A percentile compares a stretch with the other conserved stretches of the same genome.
phyloP scores from a whole-genome alignment of 1,140 invertebrate genomes.

The Drosophila grimshawi region DNA sequence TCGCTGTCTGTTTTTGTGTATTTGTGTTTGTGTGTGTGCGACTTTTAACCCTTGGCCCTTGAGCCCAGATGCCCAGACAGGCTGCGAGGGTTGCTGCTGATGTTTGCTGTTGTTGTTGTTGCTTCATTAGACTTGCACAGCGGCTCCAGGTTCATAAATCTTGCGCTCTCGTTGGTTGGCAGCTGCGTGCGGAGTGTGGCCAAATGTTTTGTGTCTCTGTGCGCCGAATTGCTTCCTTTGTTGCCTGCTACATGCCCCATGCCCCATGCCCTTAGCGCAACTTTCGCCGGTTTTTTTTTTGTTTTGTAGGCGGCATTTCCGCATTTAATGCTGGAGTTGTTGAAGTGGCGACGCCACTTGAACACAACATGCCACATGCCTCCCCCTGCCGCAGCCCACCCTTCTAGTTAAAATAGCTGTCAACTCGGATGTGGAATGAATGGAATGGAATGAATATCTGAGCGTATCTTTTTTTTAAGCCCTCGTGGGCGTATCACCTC shows the following conservation, averaged over 20 bases:
- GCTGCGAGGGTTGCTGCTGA: slow-evolving; percentile 51
- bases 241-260: background rate
- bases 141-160: slow-evolving; percentile 31
- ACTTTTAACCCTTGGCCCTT: slow-evolving; percentile 59
- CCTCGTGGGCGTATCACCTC: slow-evolving; percentile 1
- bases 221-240: slow-evolving; percentile 21
- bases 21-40: slow-evolving; percentile 26
- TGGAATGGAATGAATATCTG: slow-evolving; percentile 3
- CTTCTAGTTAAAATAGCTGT: slow-evolving; percentile 21
- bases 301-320: slow-evolving; percentile 26
- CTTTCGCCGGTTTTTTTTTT: slow-evolving; percentile 30
- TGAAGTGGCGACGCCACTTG: slow-evolving; percentile 50
- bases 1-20: slow-evolving; percentile 10
- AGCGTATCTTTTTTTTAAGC: slow-evolving; percentile 18
- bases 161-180: slow-evolving; percentile 16
- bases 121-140: slow-evolving; percentile 32
- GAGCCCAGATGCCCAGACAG: slow-evolving; percentile 17
- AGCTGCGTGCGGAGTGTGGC: slow-evolving; percentile 24
- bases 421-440: slow-evolving; percentile 13
- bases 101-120: slow-evolving; percentile 46
- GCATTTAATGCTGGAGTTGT: slow-evolving; percentile 44
- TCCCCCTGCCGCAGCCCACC: background rate
- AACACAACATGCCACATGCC: slow-evolving; percentile 48
- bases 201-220: slow-evolving; percentile 31
- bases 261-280: background rate